phyloP scores from a whole-genome alignment of 2,113 vertebrate species.

The Laticauda colubrina region DNA sequence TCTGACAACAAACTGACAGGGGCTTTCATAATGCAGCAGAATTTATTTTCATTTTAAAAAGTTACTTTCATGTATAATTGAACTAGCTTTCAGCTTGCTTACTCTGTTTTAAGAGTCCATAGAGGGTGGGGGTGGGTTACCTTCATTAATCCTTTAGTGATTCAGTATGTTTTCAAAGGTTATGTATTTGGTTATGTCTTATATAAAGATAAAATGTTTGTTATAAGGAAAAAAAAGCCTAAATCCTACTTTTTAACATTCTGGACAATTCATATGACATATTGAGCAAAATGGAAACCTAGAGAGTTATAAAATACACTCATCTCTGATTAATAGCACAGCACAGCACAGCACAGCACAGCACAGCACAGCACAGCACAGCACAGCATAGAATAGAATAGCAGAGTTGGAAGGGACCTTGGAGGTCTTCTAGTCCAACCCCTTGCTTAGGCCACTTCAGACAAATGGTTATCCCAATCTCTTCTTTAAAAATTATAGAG shows the following conservation, averaged over 20 bases:
- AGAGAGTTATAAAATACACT: not conserved
- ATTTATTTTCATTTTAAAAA: constrained; percentile 37
- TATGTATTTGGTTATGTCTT: constrained; percentile 33
- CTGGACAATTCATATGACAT: not conserved
- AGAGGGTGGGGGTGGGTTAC: constrained; percentile 27
- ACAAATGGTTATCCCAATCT: no score
- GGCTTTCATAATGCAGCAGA: constrained; percentile 64
- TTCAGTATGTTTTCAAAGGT: constrained; percentile 36
- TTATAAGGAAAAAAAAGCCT: not conserved
- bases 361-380: no score
- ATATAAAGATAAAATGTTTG: not conserved
- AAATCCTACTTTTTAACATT: not conserved
- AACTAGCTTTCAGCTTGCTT: constrained; percentile 58
- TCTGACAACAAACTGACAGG: constrained; percentile 44
- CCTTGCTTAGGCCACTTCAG: no score
- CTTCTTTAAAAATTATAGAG: no score
- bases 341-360: no score
- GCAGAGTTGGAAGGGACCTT: no score
- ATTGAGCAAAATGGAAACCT: not conserved
- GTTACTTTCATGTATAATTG: constrained; percentile 68
- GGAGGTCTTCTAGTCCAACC: no score
- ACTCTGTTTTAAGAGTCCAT: constrained; percentile 51
- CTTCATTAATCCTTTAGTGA: constrained; percentile 46
- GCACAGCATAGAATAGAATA: no score
- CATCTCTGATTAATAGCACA: not conserved